Evolutionary conservation across 2,888 invertebrate genomes (phyloP), one percentile per base, ranked within the genome.

Genomic region (Athrips mouffetella): DNA sequence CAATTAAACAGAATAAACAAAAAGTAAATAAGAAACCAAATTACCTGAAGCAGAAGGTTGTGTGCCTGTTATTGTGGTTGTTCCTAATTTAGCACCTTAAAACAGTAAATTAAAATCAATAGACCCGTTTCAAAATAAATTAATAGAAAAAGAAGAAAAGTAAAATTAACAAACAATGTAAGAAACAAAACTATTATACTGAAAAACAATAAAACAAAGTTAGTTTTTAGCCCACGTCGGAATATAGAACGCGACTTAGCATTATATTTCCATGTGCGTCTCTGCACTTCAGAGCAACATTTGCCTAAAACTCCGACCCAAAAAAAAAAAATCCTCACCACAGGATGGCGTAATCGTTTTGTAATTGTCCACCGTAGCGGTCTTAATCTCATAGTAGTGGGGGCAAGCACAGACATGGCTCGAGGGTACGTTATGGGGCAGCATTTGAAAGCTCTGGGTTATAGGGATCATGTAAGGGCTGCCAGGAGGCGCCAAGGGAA

Each of bases 401-500:
- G 18, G 37, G 3, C 10, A 4, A 16, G 20, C 37, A 10, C 10
- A 3, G 16, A 10, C 18, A 20, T 18, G 25, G 47, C 50, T 16
- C 7, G 18, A 27, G 5, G n/a, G 27, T 1, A 39, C 21, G 31
- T 31, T 31, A 0, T 66, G 50, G 5, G 77, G 74, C 35, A 78
- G 50, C 63, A 76, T 80, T 72, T 72, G 76, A 50, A 76, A 81
- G 1, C 79, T 76, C 55, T 80, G 84, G 1, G 80, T 80, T 18
- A 80, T 57, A 0, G 81, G 82, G 27, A 76, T 67, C 45, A 55
- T 58, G 1, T 69, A 62, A 51, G 50, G 52, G 8, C 52, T 31
- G n/a, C 52, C 44, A 0, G 60, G 58, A 33, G 57, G 52, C 11
- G 54, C 49, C 53, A 61, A 48, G 13, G 67, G 68, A 41, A 56